Percentiles rank a stretch among this genome's conserved stretches.
Evolutionary conservation across 53 echinoderm and acorn worm genomes (phyloP).

Genomic region (Antedon mediterranea): DNA sequence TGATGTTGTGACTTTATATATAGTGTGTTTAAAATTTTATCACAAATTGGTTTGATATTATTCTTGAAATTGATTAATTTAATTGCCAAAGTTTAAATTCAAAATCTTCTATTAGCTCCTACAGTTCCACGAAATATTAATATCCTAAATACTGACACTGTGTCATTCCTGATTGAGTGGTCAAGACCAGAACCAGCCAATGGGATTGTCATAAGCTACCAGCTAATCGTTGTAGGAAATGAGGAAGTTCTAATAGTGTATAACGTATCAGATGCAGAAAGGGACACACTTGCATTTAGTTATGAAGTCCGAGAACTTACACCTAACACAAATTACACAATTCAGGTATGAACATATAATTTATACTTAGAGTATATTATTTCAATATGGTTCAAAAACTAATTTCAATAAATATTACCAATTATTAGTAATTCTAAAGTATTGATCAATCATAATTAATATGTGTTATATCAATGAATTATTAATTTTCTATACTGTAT

Average conservation of each 20-base stretch:
- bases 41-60: no score
- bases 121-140: constrained; percentile 1
- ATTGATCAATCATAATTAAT: no score
- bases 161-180: constrained; percentile 4
- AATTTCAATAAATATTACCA: no score
- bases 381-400: no score
- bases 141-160: background rate
- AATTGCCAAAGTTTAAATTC: no score
- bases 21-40: no score
- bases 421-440: no score
- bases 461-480: no score
- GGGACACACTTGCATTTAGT: background rate
- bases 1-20: no score
- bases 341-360: background rate
- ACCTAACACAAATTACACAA: background rate
- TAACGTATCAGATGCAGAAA: background rate
- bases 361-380: no score
- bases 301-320: background rate
- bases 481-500: no score
- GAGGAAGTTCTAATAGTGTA: background rate
- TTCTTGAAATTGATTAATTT: no score
- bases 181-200: constrained; percentile 8
- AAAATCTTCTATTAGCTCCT: background rate
- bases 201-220: constrained; percentile 21
- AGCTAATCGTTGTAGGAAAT: background rate